phyloP scores from a whole-genome alignment of 2,797 vertebrate genomes.

The Phalloptychus januarius region DNA sequence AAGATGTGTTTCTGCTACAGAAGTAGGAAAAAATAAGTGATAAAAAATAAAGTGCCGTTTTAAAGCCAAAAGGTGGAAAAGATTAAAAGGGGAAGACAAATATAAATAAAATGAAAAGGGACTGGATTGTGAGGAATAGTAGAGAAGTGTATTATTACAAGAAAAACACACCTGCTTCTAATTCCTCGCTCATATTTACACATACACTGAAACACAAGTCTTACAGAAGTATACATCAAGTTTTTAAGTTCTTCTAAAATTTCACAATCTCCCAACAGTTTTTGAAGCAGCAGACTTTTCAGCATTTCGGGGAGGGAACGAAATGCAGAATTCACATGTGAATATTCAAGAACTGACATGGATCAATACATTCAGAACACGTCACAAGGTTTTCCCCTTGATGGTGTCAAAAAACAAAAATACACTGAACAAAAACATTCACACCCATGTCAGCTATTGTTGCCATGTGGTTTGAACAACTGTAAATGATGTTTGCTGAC shows the following conservation, averaged over 20 bases:
- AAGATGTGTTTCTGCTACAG: conserved; percentile 9
- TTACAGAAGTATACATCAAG: conserved; percentile 63
- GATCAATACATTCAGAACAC: conserved; percentile 44
- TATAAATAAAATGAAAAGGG: background rate
- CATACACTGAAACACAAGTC: conserved; percentile 60
- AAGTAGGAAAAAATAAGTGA: background rate
- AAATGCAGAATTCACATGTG: conserved; percentile 35
- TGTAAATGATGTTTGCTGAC: too few species aligned
- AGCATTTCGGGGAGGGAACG: conserved; percentile 39
- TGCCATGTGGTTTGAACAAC: too few species aligned
- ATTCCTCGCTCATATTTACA: conserved; percentile 64
- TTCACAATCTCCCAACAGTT: conserved; percentile 45
- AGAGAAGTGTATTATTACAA: conserved; percentile 49
- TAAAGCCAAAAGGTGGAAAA: conserved; percentile 3
- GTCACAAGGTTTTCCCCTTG: conserved; percentile 16
- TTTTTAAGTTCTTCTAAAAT: conserved; percentile 56
- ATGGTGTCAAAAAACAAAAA: conserved; percentile 47
- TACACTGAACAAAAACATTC: background rate
- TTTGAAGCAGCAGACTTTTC: conserved; percentile 42
- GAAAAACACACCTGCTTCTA: conserved; percentile 60
- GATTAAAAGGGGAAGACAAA: conserved; percentile 4
- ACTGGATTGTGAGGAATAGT: conserved; percentile 12
- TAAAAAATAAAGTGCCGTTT: background rate
- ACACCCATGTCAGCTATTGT: too few species aligned
- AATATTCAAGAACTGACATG: conserved; percentile 42